Conservation (phyloP, 2,797 vertebrate species). For the Lates japonicus region DNA sequence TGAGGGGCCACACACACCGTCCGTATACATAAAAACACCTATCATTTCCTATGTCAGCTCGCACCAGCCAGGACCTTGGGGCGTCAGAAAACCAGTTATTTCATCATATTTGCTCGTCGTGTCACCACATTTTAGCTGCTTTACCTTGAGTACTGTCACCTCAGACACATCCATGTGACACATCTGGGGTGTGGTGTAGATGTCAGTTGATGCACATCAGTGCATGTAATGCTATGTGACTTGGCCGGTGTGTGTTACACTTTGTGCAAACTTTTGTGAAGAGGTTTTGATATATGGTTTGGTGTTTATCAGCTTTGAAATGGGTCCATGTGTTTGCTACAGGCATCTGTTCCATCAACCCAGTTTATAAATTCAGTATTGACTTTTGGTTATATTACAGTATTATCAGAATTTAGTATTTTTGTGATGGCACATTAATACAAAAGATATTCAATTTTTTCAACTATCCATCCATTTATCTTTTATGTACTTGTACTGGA, state of each 20-base stretch:
- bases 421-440: neutral
- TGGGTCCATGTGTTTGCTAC: neutral
- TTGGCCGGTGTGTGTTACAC: neutral
- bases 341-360: neutral
- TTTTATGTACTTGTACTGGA: neutral
- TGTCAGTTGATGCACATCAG: neutral
- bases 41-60: neutral
- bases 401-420: neutral
- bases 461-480: neutral
- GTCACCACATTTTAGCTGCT: neutral
- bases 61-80: neutral
- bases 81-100: neutral
- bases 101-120: neutral
- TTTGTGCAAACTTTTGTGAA: neutral
- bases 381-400: neutral
- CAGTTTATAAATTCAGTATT: neutral
- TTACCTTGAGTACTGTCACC: neutral
- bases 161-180: neutral
- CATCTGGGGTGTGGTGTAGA: neutral
- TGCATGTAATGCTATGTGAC: neutral
- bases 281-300: neutral
- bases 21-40: neutral
- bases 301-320: neutral
- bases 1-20: too few species aligned
- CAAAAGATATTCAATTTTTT: neutral